These are phyloP conservation scores for Mactromeris polynyma DNA, from an alignment of 2,888 invertebrate genomes.

Conservation along the genomic window DNA sequence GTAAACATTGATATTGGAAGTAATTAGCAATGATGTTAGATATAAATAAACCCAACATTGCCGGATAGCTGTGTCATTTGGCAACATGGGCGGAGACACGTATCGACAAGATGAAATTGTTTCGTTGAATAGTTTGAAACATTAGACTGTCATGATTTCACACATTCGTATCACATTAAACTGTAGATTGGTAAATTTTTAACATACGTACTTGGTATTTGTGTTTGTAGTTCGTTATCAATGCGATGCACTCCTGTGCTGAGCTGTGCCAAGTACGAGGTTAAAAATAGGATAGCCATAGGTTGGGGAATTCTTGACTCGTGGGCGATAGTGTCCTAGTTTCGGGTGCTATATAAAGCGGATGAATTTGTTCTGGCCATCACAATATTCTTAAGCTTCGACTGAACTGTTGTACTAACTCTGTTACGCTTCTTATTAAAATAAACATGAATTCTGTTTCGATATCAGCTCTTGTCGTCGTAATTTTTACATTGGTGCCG, in stretches of 20 bases:
- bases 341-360: slow-evolving; percentile 9
- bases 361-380: background rate
- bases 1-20: background rate
- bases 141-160: slow-evolving; percentile 4
- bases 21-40: background rate
- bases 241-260: background rate
- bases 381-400: background rate
- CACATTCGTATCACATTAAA: background rate
- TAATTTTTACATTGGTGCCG: background rate
- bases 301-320: background rate
- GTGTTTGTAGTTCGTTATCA: background rate
- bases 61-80: background rate
- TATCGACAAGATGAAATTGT: background rate
- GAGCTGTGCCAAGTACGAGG: background rate
- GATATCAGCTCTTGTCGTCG: background rate
- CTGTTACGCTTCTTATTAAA: background rate
- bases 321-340: slow-evolving; percentile 28
- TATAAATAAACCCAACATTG: background rate
- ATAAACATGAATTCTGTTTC: background rate
- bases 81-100: background rate
- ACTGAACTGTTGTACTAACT: background rate
- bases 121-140: background rate
- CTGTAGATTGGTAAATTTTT: background rate
- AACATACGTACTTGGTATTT: background rate
- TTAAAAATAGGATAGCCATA: slow-evolving; percentile 23